phyloP scores from a whole-genome alignment of 2,113 vertebrate genomes.

The Calypte anna region DNA sequence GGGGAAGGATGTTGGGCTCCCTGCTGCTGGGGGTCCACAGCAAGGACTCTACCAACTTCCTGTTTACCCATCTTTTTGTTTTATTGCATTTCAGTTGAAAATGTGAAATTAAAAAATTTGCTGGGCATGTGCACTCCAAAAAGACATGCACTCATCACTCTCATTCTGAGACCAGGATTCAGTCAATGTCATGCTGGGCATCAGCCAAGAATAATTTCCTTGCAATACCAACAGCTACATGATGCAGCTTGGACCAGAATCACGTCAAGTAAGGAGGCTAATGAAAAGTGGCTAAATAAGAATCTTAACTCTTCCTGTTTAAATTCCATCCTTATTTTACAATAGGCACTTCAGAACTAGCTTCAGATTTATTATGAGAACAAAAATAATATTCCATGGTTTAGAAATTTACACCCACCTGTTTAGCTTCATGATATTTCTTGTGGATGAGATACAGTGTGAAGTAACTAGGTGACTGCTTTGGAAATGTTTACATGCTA shows the following conservation, averaged over 20 bases:
- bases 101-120: neutral
- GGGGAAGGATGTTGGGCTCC: neutral
- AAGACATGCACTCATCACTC: neutral
- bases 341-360: neutral
- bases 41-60: neutral
- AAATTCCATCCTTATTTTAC: neutral
- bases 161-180: fast-evolving
- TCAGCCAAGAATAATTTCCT: neutral
- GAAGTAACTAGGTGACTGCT: neutral
- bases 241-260: neutral
- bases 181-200: neutral
- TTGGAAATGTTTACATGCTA: neutral
- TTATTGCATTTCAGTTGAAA: neutral
- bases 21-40: fast-evolving
- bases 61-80: neutral
- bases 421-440: slow-evolving; percentile 6
- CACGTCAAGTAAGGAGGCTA: neutral
- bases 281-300: neutral
- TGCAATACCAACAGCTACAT: neutral
- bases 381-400: neutral
- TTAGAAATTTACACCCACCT: neutral
- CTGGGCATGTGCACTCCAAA: neutral
- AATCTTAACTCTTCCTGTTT: neutral
- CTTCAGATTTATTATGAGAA: neutral
- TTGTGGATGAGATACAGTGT: neutral